Evolutionary conservation across 1,140 invertebrate species (phyloP), one percentile per base, ranked within the genome.

Genomic region (Camponotus vicinus): DNA sequence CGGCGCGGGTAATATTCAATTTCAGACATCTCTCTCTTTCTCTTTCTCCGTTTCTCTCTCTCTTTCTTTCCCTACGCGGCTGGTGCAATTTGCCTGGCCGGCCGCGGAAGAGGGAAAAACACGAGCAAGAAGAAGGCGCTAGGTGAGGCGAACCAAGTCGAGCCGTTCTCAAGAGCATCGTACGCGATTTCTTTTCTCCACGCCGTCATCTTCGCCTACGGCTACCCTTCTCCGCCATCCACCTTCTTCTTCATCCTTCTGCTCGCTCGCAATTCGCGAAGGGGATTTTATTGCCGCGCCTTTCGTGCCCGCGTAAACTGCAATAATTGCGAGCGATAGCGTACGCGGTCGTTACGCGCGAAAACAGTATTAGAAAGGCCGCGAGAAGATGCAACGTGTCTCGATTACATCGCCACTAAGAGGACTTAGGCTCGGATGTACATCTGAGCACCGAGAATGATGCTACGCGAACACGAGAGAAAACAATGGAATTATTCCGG

Each of bases 241-340:
- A 7, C 73, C 13, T 6, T 63, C 69, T n/a, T 27, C 27, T 32
- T 82, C 49, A 52, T 61, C 45, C 49, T 52, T 34, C 34, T 52
- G 49, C 52, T 59, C 61, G 64, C 85, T 59, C 45, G 67, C 85
- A 82, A 82, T 88, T 86, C 87, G 49, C 49, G 40, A 57, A 61
- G 18, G 6, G 59, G 80, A 66, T 77, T 89, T 90, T 87, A 89
- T 75, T 45, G 61, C 79, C 79, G 77, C 55, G 76, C 73, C 84
- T 57, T 78, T 71, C 77, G 71, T 78, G 78, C 77, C 45, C 88
- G 88, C 85, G 93, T 93, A 93, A 94, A 93, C 87, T 86, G 92
- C 90, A 92, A 93, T 95, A 94, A 95, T 95, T 94, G 92, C 91
- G 85, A 67, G 80, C 84, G 90, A 93, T 93, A 89, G 88, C 75